Base-by-base conservation (phyloP, 2,113 vertebrate genomes). In the Empidonax alnorum region DNA sequence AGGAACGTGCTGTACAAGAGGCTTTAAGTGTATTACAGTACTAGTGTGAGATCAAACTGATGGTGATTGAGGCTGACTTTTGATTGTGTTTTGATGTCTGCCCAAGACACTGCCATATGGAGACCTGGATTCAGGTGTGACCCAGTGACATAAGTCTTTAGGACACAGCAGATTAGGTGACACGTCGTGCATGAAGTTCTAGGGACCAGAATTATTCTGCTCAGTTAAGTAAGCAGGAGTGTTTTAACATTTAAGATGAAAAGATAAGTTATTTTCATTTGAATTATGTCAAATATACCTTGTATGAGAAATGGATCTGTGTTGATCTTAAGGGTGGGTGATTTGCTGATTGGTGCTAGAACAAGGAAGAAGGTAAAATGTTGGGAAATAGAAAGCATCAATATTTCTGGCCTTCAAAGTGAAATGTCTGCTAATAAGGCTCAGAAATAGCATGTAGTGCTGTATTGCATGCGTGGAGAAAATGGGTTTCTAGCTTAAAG, bases 51-150 rank as follows among this genome's bases (percentile, higher is more conserved):
- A 42, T 78, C 65, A 77, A 90, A 69, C 42, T 92, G 92, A 90
- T 49, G 53, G 52, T 89, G 80, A 93, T 82, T 84, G 77, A 39
- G 87, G 10, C 25, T 39, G 88, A 62, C 88, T 82, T 71, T 27
- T 53, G 30, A 22, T 35, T 47, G 35, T 74, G 46, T 56, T 31
- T 68, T 75, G 65, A 9, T 71, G 73, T 41, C 68, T 92, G 72
- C 56, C 76, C 35, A 12, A 27, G 92, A 52, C 52, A 24, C 44
- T 84, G 65, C 76, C 88, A 47, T 78, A 66, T 53, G 86, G 90
- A 92, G 88, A 79, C 49, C 83, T 90, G 73, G 73, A 65, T 66
- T 87, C 92, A 82, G 86, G 76, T 93, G 95, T 93, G 69, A 90
- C 86, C 77, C 47, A 63, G 84, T 95, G 81, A 68, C 77, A 35